Evolutionary conservation across 2,888 invertebrate species (phyloP).

Genomic region (Eilema caniola): DNA sequence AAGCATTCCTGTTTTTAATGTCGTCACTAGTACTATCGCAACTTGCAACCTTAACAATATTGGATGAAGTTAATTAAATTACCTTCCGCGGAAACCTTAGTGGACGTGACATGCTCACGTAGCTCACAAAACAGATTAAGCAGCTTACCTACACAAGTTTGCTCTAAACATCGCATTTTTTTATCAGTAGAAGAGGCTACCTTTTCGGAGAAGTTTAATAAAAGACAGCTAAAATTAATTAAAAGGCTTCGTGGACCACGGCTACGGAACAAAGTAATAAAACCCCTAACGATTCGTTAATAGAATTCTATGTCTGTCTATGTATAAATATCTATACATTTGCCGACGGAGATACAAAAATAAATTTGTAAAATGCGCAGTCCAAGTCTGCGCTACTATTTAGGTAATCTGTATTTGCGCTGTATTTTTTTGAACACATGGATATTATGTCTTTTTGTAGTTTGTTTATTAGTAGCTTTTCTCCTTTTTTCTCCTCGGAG

Average conservation of each 20-base stretch:
- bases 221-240: too few relatives aligned
- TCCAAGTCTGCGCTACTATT: not conserved
- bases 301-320: not conserved
- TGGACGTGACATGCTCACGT: constrained; percentile 2
- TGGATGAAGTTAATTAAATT: constrained; percentile 15
- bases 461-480: too few relatives aligned
- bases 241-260: too few relatives aligned
- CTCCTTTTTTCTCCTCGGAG: too few relatives aligned
- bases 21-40: not conserved
- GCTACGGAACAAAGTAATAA: too few relatives aligned
- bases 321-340: not conserved
- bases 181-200: not conserved
- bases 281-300: too few relatives aligned
- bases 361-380: constrained; percentile 2
- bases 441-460: too few relatives aligned
- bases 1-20: not conserved
- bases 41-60: constrained; percentile 6
- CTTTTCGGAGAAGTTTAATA: not conserved
- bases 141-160: not conserved
- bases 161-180: not conserved
- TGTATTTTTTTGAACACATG: too few relatives aligned
- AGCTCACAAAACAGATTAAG: not conserved
- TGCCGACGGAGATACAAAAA: not conserved
- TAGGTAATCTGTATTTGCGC: too few relatives aligned
- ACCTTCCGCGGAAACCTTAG: constrained; percentile 8